phyloP scores from a whole-genome alignment of 35 echinoderm and acorn worm species.

The Ophioderma brevispina region DNA sequence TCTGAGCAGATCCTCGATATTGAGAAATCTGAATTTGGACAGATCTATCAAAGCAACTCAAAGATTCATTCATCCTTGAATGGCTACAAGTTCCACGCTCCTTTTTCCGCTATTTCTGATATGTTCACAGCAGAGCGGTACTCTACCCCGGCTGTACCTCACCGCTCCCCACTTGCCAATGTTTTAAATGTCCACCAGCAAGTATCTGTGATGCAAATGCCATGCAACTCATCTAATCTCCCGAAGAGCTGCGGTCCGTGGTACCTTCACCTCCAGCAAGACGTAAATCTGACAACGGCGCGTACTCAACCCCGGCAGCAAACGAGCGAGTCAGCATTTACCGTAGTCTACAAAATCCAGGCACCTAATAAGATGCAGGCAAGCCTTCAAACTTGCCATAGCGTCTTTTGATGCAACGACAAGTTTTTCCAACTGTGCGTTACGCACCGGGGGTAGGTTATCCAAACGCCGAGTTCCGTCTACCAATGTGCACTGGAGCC shows the following conservation, averaged over 20 bases:
- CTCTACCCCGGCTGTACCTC: conserved; percentile 9
- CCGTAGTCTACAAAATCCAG: conserved; percentile 33
- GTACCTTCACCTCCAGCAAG: conserved; percentile 17
- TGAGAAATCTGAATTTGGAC: conserved; percentile 49
- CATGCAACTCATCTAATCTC: conserved; percentile 8
- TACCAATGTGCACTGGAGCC: conserved; percentile 46
- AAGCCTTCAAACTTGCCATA: conserved; percentile 42
- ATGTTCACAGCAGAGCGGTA: conserved; percentile 42
- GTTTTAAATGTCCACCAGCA: conserved; percentile 25
- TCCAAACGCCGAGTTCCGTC: conserved; percentile 29
- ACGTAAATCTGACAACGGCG: not conserved
- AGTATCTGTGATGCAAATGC: conserved; percentile 20
- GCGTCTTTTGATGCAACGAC: conserved; percentile 7
- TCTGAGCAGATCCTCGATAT: conserved; percentile 35
- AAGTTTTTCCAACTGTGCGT: conserved; percentile 24
- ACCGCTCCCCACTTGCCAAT: conserved; percentile 24
- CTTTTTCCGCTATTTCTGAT: conserved; percentile 11
- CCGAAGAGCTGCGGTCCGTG: conserved; percentile 22
- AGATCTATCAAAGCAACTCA: conserved; percentile 23
- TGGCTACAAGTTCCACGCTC: conserved; percentile 57
- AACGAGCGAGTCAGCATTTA: not conserved
- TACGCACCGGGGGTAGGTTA: not conserved
- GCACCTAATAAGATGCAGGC: conserved; percentile 47
- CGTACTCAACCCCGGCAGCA: not conserved
- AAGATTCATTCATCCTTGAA: conserved; percentile 39